phyloP scores from a whole-genome alignment of 2,797 vertebrate species.

The Antennarius maculatus region DNA sequence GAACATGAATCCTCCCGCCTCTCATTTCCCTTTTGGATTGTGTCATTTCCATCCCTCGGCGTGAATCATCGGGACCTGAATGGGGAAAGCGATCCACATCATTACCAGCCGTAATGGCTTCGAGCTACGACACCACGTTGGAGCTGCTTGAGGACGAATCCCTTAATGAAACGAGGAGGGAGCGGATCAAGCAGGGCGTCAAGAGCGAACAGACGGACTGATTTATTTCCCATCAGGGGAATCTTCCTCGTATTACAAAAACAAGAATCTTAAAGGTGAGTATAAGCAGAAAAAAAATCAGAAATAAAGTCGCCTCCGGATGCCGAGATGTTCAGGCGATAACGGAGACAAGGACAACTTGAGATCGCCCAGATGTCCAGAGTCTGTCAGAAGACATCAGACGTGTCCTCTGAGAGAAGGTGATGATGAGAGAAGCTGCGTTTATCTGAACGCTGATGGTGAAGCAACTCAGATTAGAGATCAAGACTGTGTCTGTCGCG shows the following conservation, averaged over 20 bases:
- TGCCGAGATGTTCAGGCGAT: background rate
- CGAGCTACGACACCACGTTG: slow-evolving; percentile 9
- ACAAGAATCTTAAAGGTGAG: slow-evolving; percentile 12
- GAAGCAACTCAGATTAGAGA: background rate
- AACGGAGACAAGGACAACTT: slow-evolving; percentile 14
- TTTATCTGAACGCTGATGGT: slow-evolving; percentile 2
- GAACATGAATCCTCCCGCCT: background rate
- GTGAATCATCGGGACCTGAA: slow-evolving; percentile 28
- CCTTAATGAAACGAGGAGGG: slow-evolving; percentile 19
- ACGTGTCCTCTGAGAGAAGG: slow-evolving; percentile 10
- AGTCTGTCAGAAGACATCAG: slow-evolving; percentile 27
- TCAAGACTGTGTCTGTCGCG: too few relatives aligned
- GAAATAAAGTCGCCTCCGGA: slow-evolving; percentile 29
- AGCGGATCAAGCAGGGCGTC: slow-evolving; percentile 18
- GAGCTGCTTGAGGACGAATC: slow-evolving; percentile 29
- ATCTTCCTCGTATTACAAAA: slow-evolving; percentile 25
- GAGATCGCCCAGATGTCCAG: slow-evolving; percentile 32
- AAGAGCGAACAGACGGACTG: background rate
- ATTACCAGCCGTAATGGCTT: slow-evolving; percentile 34
- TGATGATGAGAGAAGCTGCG: slow-evolving; percentile 20
- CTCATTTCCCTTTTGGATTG: slow-evolving; percentile 21
- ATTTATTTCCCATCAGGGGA: background rate
- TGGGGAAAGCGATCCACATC: slow-evolving; percentile 35
- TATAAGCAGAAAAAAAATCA: background rate
- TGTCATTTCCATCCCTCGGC: slow-evolving; percentile 2